Evolutionary conservation across 2,888 invertebrate genomes (phyloP).

Genomic region (Hybos culiciformis): DNA sequence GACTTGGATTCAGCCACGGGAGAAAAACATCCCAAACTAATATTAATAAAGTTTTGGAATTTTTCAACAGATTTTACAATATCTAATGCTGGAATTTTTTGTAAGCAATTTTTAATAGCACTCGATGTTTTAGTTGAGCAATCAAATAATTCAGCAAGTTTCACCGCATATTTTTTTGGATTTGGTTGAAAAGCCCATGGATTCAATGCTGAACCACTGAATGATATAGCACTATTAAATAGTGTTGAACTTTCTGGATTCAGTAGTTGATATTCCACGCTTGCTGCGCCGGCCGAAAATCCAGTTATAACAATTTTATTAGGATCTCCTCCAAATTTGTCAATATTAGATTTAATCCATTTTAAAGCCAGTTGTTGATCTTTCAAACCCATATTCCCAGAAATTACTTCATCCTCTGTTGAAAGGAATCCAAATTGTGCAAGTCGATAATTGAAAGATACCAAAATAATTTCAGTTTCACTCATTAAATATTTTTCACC

Average conservation of each 20-base stretch:
- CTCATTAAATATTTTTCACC: constrained; percentile 48
- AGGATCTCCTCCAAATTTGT: constrained; percentile 55
- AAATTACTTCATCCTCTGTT: constrained; percentile 50
- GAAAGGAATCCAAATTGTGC: constrained; percentile 59
- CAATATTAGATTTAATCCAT: constrained; percentile 54
- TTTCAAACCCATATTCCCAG: constrained; percentile 60
- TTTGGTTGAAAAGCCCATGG: constrained; percentile 39
- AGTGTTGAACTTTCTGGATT: constrained; percentile 41
- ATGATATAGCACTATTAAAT: constrained; percentile 13
- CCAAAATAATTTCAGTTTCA: constrained; percentile 43
- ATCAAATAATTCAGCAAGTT: constrained; percentile 43
- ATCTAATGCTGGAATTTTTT: constrained; percentile 42
- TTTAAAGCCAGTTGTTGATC: constrained; percentile 55
- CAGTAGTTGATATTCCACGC: constrained; percentile 55
- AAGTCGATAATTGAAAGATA: constrained; percentile 52
- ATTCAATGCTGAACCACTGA: constrained; percentile 22
- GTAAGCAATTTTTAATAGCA: constrained; percentile 49
- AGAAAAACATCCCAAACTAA: constrained; percentile 51
- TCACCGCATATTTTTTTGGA: constrained; percentile 43
- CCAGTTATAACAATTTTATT: constrained; percentile 51
- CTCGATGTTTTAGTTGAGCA: constrained; percentile 41
- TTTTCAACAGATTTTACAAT: constrained; percentile 37
- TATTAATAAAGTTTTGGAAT: constrained; percentile 34
- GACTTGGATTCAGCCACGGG: constrained; percentile 45
- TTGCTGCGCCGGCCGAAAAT: constrained; percentile 58